A percentile compares a stretch with the other conserved stretches of the same genome.
phyloP scores from a whole-genome alignment of 2,888 invertebrate species.

The Halictus quadricinctus region DNA sequence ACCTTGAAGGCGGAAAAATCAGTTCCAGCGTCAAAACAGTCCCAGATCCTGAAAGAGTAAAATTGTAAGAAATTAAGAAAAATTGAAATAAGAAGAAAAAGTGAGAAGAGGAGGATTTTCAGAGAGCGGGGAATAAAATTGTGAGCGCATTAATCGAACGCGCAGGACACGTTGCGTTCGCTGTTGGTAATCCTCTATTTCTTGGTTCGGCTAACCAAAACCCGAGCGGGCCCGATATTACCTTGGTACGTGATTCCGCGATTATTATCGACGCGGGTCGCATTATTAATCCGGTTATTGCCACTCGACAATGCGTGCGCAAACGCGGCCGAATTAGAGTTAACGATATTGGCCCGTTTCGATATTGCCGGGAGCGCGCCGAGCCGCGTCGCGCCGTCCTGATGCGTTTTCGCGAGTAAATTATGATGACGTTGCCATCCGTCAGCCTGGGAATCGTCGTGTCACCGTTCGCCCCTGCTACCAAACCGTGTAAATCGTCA shows the following conservation, averaged over 20 bases:
- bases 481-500: slow-evolving; percentile 52
- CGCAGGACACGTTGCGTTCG: not conserved
- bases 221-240: slow-evolving; percentile 49
- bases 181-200: slow-evolving; percentile 13
- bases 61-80: too few species aligned
- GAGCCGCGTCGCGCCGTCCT: not conserved
- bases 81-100: not conserved
- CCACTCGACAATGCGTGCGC: slow-evolving; percentile 50
- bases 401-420: slow-evolving; percentile 55
- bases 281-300: slow-evolving; percentile 70
- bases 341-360: slow-evolving; percentile 60
- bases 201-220: slow-evolving; percentile 48
- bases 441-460: slow-evolving; percentile 39
- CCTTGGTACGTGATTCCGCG: slow-evolving; percentile 62
- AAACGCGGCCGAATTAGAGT: slow-evolving; percentile 65
- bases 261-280: slow-evolving; percentile 65
- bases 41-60: too few species aligned
- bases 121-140: not conserved
- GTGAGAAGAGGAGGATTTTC: not conserved
- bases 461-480: slow-evolving; percentile 17
- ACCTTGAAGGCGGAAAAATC: too few species aligned
- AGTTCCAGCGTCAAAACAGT: too few species aligned
- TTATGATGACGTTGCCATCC: slow-evolving; percentile 50
- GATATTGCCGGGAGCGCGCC: slow-evolving; percentile 44
- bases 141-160: slow-evolving; percentile 5